phyloP scores from a whole-genome alignment of 2,113 vertebrate genomes.

The Romanogobio albipinnatus region DNA sequence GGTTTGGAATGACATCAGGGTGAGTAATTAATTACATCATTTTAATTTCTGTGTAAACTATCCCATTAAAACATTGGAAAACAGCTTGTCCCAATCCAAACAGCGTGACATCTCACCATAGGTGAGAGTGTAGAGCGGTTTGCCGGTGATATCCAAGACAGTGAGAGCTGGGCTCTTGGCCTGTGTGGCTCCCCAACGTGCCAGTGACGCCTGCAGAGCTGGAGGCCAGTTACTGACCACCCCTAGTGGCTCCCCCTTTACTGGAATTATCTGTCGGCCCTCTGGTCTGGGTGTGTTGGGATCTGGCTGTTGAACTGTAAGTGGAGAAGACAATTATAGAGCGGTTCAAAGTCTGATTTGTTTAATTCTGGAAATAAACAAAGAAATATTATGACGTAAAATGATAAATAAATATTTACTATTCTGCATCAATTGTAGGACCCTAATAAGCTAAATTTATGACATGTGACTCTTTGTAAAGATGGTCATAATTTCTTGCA shows the following conservation, averaged over 20 bases:
- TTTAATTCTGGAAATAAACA: background rate
- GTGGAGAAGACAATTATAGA: conserved; percentile 10
- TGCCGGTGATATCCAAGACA: conserved; percentile 90
- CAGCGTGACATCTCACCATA: conserved; percentile 80
- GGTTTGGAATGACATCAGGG: background rate
- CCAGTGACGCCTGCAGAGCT: conserved; percentile 91
- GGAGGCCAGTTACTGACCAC: conserved; percentile 98
- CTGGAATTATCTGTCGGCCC: conserved; percentile 94
- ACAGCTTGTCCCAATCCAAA: background rate
- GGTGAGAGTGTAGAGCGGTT: conserved; percentile 92
- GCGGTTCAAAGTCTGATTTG: background rate
- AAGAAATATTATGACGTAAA: background rate
- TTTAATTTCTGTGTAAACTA: background rate
- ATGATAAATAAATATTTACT: no score
- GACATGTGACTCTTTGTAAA: background rate
- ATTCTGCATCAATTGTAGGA: background rate
- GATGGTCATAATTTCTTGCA: background rate
- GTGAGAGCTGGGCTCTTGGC: conserved; percentile 94
- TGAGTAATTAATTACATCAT: background rate
- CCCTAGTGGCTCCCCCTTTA: conserved; percentile 94
- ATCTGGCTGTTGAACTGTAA: conserved; percentile 90
- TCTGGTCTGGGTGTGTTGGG: conserved; percentile 96
- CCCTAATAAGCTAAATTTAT: background rate
- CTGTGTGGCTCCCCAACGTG: conserved; percentile 96
- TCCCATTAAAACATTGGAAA: background rate